phyloP scores from a whole-genome alignment of 2,888 invertebrate species.

The Parnassius smintheus region DNA sequence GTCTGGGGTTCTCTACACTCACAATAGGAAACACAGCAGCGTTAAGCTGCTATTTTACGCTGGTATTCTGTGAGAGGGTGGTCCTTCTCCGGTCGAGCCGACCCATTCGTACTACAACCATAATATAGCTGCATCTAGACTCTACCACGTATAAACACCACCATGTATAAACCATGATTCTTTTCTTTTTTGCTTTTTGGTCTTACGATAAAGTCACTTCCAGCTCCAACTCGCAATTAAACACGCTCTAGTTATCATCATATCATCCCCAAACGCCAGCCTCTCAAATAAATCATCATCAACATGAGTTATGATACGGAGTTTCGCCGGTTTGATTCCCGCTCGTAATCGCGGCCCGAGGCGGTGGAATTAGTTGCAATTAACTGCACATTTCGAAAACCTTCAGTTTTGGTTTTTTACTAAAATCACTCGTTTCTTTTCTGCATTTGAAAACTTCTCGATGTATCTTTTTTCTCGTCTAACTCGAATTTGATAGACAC shows the following conservation, averaged over 20 bases:
- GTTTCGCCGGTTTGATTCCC: slow-evolving; percentile 26
- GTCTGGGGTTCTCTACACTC: no score
- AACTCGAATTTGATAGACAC: slow-evolving; percentile 14
- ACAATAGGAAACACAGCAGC: no score
- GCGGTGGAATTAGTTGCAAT: slow-evolving; percentile 27
- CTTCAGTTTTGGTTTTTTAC: slow-evolving; percentile 7
- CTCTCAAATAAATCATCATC: slow-evolving; percentile 19
- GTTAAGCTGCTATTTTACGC: no score
- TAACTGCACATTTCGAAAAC: slow-evolving; percentile 24
- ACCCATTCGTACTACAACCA: no score
- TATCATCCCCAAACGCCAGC: slow-evolving; percentile 9
- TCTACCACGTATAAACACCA: no score
- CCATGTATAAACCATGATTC: no score
- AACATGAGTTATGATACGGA: slow-evolving; percentile 21
- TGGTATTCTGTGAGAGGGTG: no score
- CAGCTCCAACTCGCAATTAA: background rate
- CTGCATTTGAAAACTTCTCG: slow-evolving; percentile 20
- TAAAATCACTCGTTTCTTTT: slow-evolving; percentile 14
- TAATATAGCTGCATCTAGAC: no score
- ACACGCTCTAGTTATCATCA: slow-evolving; percentile 1
- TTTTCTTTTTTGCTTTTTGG: no score
- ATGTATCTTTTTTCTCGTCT: slow-evolving; percentile 17
- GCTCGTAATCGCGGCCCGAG: slow-evolving; percentile 22
- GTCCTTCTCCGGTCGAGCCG: no score
- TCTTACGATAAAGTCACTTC: no score